phyloP scores from a whole-genome alignment of 2,113 vertebrate genomes.

The Takifugu flavidus region DNA sequence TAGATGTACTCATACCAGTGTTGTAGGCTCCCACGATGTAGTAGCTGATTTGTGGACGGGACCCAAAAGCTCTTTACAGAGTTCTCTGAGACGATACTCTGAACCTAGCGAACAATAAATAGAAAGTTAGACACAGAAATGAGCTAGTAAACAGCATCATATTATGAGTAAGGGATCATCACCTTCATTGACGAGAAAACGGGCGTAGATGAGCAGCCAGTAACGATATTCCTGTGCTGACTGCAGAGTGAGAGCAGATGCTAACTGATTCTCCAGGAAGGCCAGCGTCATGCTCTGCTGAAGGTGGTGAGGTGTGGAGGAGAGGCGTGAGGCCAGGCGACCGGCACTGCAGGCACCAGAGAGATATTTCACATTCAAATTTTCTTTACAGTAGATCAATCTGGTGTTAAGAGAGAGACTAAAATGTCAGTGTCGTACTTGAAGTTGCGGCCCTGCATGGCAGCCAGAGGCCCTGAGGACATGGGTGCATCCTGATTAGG shows the following conservation, averaged over 20 bases:
- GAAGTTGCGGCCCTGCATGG: constrained; percentile 90
- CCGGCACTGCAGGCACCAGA: constrained; percentile 61
- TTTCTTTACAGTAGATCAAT: neutral
- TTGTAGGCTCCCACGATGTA: constrained; percentile 89
- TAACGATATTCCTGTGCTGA: constrained; percentile 92
- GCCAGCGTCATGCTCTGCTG: constrained; percentile 93
- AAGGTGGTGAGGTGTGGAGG: constrained; percentile 89
- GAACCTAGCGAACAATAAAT: constrained; percentile 74
- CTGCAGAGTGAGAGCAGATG: constrained; percentile 83
- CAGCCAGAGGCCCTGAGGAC: constrained; percentile 89
- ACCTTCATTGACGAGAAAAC: constrained; percentile 98
- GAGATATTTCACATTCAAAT: neutral
- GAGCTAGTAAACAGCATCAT: neutral
- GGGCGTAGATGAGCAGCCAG: constrained; percentile 96
- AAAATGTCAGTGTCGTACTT: constrained; percentile 74
- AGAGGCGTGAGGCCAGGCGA: constrained; percentile 88
- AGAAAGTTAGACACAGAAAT: neutral
- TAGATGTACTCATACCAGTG: constrained; percentile 79
- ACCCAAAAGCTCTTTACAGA: constrained; percentile 95
- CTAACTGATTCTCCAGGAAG: constrained; percentile 95
- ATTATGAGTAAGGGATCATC: neutral
- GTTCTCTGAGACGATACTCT: constrained; percentile 89
- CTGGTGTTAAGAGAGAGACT: neutral
- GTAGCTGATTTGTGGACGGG: constrained; percentile 90
- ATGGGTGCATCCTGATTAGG: constrained; percentile 85